Conservation (phyloP, 1,140 invertebrate genomes). For the Oryctes rhinoceros region DNA sequence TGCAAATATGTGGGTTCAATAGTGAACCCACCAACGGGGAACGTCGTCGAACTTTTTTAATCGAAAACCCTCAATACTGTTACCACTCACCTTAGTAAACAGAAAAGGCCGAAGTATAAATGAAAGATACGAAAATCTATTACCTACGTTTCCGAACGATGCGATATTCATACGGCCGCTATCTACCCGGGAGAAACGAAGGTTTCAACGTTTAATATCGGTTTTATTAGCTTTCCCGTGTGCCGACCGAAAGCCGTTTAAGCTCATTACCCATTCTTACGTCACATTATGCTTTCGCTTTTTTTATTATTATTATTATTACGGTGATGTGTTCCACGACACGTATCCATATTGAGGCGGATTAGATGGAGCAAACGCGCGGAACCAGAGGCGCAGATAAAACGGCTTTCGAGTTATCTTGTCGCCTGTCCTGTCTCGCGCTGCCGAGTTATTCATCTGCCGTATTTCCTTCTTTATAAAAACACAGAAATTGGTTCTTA, state of each 20-base stretch:
- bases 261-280: constrained; percentile 34
- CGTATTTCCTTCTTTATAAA: not conserved
- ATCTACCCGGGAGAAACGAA: too few relatives aligned
- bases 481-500: not conserved
- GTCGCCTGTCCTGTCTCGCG: not conserved
- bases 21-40: too few relatives aligned
- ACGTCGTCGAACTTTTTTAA: too few relatives aligned
- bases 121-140: too few relatives aligned
- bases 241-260: not conserved
- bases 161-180: too few relatives aligned
- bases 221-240: constrained; percentile 18
- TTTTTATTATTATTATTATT: constrained; percentile 38
- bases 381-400: not conserved
- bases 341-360: not conserved
- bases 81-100: too few relatives aligned
- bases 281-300: not conserved
- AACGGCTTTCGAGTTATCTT: not conserved
- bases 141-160: too few relatives aligned
- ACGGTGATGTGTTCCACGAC: not conserved
- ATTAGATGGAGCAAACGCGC: not conserved
- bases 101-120: too few relatives aligned
- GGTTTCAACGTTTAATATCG: not conserved
- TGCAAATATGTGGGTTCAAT: too few relatives aligned
- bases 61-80: too few relatives aligned
- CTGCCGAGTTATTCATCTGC: not conserved